Conservation (phyloP, 92 coral and sea anemone genomes). For the Porites divaricata region DNA sequence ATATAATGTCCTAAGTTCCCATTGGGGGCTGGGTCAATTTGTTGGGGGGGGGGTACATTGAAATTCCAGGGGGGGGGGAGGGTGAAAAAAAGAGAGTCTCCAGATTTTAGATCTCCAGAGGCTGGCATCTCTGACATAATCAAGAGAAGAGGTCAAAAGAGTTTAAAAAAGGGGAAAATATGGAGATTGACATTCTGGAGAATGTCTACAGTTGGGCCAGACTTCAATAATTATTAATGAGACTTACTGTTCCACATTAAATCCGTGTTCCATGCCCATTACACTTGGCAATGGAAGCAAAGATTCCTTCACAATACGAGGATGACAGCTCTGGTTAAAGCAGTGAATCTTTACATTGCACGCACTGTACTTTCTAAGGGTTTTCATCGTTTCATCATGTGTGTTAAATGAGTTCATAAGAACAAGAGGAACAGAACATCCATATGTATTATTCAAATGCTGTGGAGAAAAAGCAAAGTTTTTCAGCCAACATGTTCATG, state of each 20-base stretch:
- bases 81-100: too few relatives aligned
- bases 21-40: too few relatives aligned
- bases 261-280: conserved; percentile 40
- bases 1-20: too few relatives aligned
- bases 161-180: too few relatives aligned
- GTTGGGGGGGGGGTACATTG: too few relatives aligned
- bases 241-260: conserved; percentile 31
- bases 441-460: conserved; percentile 89
- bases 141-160: too few relatives aligned
- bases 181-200: not conserved
- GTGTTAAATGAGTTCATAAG: conserved; percentile 98
- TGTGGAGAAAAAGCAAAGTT: conserved; percentile 31
- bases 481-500: too few relatives aligned
- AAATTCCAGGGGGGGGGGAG: too few relatives aligned
- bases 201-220: not conserved
- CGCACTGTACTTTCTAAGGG: conserved; percentile 87
- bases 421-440: conserved; percentile 85
- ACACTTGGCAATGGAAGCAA: conserved; percentile 85
- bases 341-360: conserved; percentile 80
- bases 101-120: too few relatives aligned
- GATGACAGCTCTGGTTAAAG: conserved; percentile 97
- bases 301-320: conserved; percentile 91
- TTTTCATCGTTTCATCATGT: conserved; percentile 89
- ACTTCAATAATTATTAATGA: not conserved
- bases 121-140: too few relatives aligned